A percentile compares a stretch with the other conserved stretches of the same genome.
phyloP scores from a whole-genome alignment of 2,113 vertebrate genomes.

The Parotia lawesii region DNA sequence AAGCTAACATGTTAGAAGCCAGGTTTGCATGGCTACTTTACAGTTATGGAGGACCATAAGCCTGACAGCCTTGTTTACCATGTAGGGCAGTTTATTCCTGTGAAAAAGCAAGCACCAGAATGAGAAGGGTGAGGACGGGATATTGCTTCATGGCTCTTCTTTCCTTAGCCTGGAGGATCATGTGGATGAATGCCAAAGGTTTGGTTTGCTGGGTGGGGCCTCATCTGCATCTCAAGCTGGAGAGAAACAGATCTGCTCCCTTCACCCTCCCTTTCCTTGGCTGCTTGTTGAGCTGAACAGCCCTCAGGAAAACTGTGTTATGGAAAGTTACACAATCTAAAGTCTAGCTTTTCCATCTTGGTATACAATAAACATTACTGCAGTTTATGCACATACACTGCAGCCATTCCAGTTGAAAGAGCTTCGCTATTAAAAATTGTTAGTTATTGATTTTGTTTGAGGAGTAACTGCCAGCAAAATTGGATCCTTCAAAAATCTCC shows the following conservation, averaged over 20 bases:
- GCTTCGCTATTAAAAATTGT: background rate
- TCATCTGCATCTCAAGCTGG: slow-evolving; percentile 25
- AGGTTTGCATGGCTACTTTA: background rate
- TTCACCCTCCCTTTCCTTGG: slow-evolving; percentile 12
- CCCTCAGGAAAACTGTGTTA: slow-evolving; percentile 32
- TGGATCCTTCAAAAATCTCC: background rate
- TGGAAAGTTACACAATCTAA: slow-evolving; percentile 38
- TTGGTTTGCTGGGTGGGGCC: slow-evolving; percentile 31
- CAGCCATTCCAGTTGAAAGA: background rate
- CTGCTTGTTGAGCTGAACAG: background rate
- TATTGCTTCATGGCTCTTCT: background rate
- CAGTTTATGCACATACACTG: background rate
- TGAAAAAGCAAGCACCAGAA: background rate
- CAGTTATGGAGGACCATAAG: background rate
- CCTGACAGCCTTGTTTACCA: background rate
- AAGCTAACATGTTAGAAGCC: background rate
- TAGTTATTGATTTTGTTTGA: slow-evolving; percentile 10
- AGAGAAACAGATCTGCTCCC: background rate
- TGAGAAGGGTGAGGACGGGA: background rate
- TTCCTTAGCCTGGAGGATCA: background rate
- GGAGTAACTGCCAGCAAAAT: background rate
- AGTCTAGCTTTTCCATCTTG: slow-evolving; percentile 14
- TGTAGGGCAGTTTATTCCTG: background rate
- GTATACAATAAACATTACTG: slow-evolving; percentile 6
- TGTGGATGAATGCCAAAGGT: background rate